Conservation (phyloP, 2,113 vertebrate genomes). For the Saimiri boliviensis region DNA sequence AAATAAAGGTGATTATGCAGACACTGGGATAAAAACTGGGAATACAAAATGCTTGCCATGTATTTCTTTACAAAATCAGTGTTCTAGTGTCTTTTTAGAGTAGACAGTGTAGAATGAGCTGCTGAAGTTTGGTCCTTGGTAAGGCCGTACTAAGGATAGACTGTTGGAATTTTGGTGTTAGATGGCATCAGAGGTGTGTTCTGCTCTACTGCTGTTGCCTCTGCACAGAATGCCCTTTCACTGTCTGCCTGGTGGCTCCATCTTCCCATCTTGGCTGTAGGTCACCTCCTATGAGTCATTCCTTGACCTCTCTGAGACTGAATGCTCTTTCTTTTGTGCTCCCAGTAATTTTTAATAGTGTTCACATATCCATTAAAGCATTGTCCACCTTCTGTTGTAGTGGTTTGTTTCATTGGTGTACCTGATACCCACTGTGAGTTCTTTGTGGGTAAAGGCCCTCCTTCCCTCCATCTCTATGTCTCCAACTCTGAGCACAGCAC, state of each 20-base stretch:
- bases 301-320: neutral
- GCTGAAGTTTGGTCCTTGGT: neutral
- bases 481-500: neutral
- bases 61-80: neutral
- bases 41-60: neutral
- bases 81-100: neutral
- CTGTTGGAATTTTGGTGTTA: neutral
- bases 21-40: neutral
- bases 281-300: neutral
- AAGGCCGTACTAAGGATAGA: neutral
- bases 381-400: neutral
- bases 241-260: neutral
- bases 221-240: neutral
- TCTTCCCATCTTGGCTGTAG: neutral
- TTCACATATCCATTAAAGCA: neutral
- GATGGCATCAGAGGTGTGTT: neutral
- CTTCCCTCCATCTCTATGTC: neutral
- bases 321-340: neutral
- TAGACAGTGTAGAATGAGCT: neutral
- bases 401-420: neutral
- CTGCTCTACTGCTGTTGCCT: neutral
- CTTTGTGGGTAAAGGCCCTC: neutral
- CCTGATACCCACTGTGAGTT: neutral
- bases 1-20: neutral
- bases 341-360: neutral